Evolutionary conservation across 2,113 vertebrate species (phyloP).

Genomic region (Tragelaphus scriptus): DNA sequence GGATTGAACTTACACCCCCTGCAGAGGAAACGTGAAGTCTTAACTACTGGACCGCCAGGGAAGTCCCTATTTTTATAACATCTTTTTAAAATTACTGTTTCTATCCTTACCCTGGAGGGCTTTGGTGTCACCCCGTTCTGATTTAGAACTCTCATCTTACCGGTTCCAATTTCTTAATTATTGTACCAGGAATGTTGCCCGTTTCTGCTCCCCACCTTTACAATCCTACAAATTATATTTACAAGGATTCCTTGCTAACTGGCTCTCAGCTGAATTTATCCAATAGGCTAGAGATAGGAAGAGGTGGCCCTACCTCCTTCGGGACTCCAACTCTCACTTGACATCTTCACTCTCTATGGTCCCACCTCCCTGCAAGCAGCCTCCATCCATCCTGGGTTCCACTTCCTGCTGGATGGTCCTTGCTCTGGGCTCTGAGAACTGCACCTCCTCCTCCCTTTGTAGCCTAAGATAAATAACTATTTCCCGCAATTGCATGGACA

Average conservation of each 20-base stretch:
- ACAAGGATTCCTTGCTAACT: background rate
- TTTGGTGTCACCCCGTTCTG: background rate
- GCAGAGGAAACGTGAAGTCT: background rate
- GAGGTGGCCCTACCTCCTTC: background rate
- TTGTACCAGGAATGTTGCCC: background rate
- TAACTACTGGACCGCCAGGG: background rate
- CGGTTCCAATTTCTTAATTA: background rate
- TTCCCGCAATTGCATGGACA: background rate
- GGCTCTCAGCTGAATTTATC: background rate
- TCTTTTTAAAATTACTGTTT: background rate
- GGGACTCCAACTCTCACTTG: background rate
- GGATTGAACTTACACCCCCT: background rate
- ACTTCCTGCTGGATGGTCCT: background rate
- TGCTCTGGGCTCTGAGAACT: background rate
- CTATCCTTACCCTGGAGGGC: background rate
- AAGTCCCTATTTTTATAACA: background rate
- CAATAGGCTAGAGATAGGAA: background rate
- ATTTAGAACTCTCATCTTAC: background rate
- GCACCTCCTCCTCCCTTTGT: background rate
- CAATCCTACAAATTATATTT: background rate
- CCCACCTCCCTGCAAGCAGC: background rate
- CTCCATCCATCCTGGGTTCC: background rate
- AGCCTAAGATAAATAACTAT: background rate
- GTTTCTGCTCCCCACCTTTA: too few relatives aligned
- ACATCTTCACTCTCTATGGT: background rate